phyloP scores from a whole-genome alignment of 1,140 invertebrate genomes.

The Vollenhovia emeryi region DNA sequence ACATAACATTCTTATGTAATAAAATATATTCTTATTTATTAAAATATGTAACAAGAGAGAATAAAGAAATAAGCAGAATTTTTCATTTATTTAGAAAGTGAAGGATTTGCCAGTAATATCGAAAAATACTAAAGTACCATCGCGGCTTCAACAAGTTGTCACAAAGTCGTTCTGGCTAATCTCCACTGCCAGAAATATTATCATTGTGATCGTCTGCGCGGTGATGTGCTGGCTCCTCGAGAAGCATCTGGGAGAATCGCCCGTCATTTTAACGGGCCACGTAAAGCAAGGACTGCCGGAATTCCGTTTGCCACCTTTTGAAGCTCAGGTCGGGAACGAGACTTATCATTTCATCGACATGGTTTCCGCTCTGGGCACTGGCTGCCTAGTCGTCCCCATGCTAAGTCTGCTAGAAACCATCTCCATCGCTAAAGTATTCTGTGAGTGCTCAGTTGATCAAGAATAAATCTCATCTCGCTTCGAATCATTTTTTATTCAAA shows the following conservation, averaged over 20 bases:
- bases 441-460: constrained; percentile 80
- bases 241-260: constrained; percentile 85
- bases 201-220: constrained; percentile 90
- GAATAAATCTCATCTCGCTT: background rate
- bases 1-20: background rate
- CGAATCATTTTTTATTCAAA: background rate
- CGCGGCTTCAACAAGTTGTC: constrained; percentile 81
- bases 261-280: constrained; percentile 90
- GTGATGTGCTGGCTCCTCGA: constrained; percentile 89
- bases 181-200: constrained; percentile 91
- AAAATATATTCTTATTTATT: too few species aligned
- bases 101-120: constrained; percentile 88
- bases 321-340: constrained; percentile 87
- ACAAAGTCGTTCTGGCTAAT: constrained; percentile 89
- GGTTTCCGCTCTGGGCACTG: constrained; percentile 89
- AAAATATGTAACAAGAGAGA: background rate
- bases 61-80: background rate
- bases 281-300: constrained; percentile 90
- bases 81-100: constrained; percentile 87
- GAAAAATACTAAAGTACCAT: constrained; percentile 82
- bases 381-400: constrained; percentile 92
- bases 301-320: constrained; percentile 88
- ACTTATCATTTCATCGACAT: constrained; percentile 90
- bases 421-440: constrained; percentile 93
- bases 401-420: constrained; percentile 93